Base-by-base conservation (phyloP, 2,797 vertebrate species). In the Pangasius sanitwongsei region DNA sequence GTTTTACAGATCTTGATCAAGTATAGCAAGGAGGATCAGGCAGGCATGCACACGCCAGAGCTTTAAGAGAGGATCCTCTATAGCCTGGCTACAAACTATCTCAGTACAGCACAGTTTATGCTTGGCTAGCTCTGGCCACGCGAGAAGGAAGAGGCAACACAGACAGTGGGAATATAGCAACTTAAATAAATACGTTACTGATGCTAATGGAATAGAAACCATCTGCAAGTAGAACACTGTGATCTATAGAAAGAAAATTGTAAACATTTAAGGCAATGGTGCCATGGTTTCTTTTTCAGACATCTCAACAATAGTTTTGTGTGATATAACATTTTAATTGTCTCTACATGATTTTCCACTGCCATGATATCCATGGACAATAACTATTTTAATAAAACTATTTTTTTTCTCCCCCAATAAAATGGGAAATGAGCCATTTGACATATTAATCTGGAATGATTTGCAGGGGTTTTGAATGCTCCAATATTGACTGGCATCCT, bases 71-170 rank as follows among this genome's bases (percentile, higher is more conserved):
- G 6, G 34, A 41, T 57, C 7, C 31, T 12, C 6, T 57, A 34
- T 82, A 41, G 25, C 55, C 18, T 28, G 57, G 55, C 4, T 82
- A 61, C 18, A 23, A 37, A 55, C 0, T 25, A 41, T 83, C 41
- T 83, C 81, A n/a, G 53, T 82, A 61, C 55, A 61, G 81, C 37
- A 63, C 25, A n/a, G 61, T 83, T 65, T 44, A 63, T 83, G 23
- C 37, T 63, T 44, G 37, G 59, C 59, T 63, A 83, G 12, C 2
- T 48, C 37, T 18, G 25, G 59, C 59, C 3, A 65, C 1, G 3
- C 3, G 41, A 48, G 41, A 48, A 65, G 37, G 23, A n/a, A 65
- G 1, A 48, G 13, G 25, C 11, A 65, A 65, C 37, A 83, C 25
- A 83, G 2, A 41, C 23, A 37, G 37, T 34, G 48, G 4, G n/a